phyloP scores from a whole-genome alignment of 2,888 invertebrate genomes.

The Slavum lentiscoides region DNA sequence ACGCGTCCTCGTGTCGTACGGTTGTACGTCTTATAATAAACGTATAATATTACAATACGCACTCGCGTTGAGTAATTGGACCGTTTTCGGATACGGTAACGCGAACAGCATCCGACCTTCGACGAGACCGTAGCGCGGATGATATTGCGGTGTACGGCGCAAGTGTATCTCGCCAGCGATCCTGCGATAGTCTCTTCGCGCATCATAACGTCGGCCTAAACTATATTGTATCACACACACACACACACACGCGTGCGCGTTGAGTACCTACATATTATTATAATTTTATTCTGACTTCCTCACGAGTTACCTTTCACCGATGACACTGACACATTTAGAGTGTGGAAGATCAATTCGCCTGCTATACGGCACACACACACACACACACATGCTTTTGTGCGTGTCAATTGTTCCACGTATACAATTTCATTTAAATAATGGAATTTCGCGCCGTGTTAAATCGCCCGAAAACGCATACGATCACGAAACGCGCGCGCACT shows the following conservation, averaged over 20 bases:
- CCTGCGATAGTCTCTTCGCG: too few species aligned
- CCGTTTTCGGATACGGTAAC: too few species aligned
- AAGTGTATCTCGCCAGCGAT: too few species aligned
- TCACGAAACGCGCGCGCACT: slow-evolving; percentile 36
- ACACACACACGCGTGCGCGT: neutral
- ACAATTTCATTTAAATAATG: slow-evolving; percentile 45
- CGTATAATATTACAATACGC: too few species aligned
- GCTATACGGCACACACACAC: slow-evolving; percentile 25
- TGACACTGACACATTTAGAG: slow-evolving; percentile 52
- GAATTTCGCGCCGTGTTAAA: slow-evolving; percentile 45
- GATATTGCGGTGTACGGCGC: too few species aligned
- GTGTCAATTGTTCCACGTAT: slow-evolving; percentile 50
- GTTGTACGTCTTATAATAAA: too few species aligned
- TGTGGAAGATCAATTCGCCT: slow-evolving; percentile 44
- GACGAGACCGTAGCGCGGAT: too few species aligned
- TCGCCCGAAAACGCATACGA: slow-evolving; percentile 39
- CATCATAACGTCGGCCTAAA: neutral
- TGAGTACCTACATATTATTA: neutral
- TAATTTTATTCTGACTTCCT: slow-evolving; percentile 49
- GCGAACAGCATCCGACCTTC: too few species aligned
- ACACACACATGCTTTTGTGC: slow-evolving; percentile 44
- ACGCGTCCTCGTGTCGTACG: too few species aligned
- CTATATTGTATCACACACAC: neutral
- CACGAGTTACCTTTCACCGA: slow-evolving; percentile 53
- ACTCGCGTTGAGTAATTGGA: too few species aligned